Evolutionary conservation across 2,797 vertebrate genomes (phyloP).

Genomic region (Loris lydekkerianus): DNA sequence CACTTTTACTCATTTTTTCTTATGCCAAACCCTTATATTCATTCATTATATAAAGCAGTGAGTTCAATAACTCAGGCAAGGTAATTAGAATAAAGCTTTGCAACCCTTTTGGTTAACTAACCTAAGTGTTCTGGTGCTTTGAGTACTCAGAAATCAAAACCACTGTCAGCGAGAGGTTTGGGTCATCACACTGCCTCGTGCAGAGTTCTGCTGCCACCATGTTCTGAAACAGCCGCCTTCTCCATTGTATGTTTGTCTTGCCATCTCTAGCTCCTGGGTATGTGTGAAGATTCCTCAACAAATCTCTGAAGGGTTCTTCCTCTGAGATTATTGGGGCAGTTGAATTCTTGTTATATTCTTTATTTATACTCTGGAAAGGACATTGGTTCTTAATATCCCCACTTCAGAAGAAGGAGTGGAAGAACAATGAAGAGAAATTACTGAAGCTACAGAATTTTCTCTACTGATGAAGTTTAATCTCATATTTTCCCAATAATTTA

Average conservation of each 20-base stretch:
- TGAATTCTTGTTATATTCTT: neutral
- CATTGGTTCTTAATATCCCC: fast-evolving
- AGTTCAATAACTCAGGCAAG: neutral
- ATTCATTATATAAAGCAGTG: neutral
- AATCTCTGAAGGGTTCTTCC: neutral
- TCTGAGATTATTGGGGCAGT: neutral
- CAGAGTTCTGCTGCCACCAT: neutral
- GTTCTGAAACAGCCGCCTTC: neutral
- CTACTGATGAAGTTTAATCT: neutral
- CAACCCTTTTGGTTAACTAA: neutral
- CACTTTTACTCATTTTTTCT: neutral
- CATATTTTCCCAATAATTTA: conserved; percentile 9
- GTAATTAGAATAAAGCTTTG: neutral
- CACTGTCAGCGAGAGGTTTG: neutral
- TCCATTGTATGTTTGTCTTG: neutral
- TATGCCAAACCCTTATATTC: neutral
- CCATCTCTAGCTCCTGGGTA: neutral
- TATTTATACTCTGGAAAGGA: neutral
- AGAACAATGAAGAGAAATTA: neutral
- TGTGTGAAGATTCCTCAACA: neutral
- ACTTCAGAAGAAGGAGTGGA: neutral
- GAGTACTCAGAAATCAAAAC: neutral
- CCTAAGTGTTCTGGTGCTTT: neutral
- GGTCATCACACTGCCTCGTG: neutral
- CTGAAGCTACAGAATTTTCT: neutral